A percentile compares a stretch with the other conserved stretches of the same genome.
Evolutionary conservation across 2,797 vertebrate species (phyloP).

Genomic region (Morelia viridis): DNA sequence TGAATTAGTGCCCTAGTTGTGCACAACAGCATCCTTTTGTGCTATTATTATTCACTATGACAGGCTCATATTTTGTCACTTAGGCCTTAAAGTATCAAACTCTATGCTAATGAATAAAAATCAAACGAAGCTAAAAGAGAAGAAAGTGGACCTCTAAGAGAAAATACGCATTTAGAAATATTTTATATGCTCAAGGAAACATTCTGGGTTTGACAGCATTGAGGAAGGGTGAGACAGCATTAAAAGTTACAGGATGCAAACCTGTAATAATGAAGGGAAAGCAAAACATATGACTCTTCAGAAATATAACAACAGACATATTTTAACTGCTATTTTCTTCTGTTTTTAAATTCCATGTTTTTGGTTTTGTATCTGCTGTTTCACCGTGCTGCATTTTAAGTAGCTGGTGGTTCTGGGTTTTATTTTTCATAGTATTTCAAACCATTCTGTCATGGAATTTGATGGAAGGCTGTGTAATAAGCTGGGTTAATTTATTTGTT

Average conservation of each 20-base stretch:
- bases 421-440: neutral
- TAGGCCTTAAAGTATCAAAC: neutral
- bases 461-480: neutral
- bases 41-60: neutral
- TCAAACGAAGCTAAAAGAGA: neutral
- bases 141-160: neutral
- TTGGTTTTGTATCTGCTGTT: neutral
- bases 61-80: neutral
- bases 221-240: too few species aligned
- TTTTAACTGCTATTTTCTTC: neutral
- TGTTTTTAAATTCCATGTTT: neutral
- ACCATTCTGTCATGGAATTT: too few species aligned
- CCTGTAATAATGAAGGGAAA: neutral
- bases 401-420: neutral
- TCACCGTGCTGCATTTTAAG: neutral
- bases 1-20: neutral
- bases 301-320: neutral
- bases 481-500: neutral
- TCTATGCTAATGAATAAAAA: neutral
- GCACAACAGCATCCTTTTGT: neutral
- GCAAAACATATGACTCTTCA: neutral
- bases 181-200: too few species aligned
- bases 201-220: neutral
- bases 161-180: too few species aligned
- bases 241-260: neutral